A percentile compares a stretch with the other conserved stretches of the same genome.
Evolutionary conservation across 2,797 vertebrate species (phyloP).

Genomic region (Chlorospingus flavigularis): DNA sequence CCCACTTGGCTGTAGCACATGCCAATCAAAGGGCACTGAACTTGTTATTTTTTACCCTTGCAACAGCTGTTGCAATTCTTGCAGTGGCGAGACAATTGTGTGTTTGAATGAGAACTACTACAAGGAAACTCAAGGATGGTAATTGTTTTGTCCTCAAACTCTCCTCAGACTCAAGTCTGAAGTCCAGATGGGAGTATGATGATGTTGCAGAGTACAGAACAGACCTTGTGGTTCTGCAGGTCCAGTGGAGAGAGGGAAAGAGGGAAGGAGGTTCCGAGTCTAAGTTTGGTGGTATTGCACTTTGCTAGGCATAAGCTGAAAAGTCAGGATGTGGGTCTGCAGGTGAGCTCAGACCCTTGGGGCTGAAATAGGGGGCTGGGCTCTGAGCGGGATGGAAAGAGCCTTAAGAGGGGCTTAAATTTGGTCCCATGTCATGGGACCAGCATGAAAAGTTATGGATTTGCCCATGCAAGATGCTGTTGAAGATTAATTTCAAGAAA

Average conservation of each 20-base stretch:
- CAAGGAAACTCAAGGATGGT: not conserved
- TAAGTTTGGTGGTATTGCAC: not conserved
- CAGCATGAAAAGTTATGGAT: not conserved
- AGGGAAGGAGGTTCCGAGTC: not conserved
- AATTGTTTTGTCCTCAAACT: not conserved
- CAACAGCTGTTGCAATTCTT: not conserved
- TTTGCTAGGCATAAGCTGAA: not conserved
- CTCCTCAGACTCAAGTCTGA: not conserved
- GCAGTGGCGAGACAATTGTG: not conserved
- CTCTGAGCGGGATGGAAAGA: not conserved
- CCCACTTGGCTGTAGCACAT: not conserved
- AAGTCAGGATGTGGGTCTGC: not conserved
- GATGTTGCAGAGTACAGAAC: not conserved
- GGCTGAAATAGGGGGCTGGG: not conserved
- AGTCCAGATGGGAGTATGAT: not conserved
- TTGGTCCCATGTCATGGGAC: not conserved
- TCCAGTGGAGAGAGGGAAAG: not conserved
- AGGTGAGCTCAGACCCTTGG: not conserved
- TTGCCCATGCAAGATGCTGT: not conserved
- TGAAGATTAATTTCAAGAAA: not conserved
- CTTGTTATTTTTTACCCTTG: not conserved
- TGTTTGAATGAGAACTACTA: not conserved
- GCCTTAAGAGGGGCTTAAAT: rapidly evolving
- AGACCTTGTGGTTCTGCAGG: not conserved
- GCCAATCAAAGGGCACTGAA: not conserved